Evolutionary conservation across 2,888 invertebrate genomes (phyloP).

Genomic region (Patella ulyssiponensis): DNA sequence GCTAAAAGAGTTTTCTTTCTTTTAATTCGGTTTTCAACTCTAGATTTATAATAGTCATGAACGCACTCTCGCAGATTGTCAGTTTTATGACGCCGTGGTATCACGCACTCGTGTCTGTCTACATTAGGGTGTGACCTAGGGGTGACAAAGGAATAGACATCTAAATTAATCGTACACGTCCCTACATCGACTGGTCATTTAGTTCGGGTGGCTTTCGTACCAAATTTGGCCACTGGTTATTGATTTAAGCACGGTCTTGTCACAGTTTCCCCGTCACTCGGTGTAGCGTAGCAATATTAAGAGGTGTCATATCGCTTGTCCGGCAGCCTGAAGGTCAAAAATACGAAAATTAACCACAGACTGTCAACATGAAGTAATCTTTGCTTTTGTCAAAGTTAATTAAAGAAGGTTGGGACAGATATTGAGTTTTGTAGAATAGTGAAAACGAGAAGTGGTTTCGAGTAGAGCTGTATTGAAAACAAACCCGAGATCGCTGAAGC

Average conservation of each 20-base stretch:
- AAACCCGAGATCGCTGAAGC: too few relatives aligned
- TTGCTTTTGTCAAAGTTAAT: not conserved
- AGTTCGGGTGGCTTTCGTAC: not conserved
- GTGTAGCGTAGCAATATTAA: constrained; percentile 14
- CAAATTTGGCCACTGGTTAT: not conserved
- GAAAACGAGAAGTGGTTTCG: too few relatives aligned
- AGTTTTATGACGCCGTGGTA: too few relatives aligned
- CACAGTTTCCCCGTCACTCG: not conserved
- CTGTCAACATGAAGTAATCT: not conserved
- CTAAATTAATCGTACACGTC: not conserved
- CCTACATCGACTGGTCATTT: not conserved
- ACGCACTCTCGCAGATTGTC: too few relatives aligned
- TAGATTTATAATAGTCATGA: too few relatives aligned
- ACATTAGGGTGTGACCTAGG: not conserved
- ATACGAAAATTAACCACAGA: constrained; percentile 16
- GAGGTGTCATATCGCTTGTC: constrained; percentile 11
- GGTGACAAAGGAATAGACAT: not conserved
- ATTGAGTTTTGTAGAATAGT: too few relatives aligned
- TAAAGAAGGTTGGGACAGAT: not conserved
- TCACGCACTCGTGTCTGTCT: not conserved
- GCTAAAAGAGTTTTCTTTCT: not conserved
- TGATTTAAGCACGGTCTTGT: not conserved
- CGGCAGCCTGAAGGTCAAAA: constrained; percentile 9
- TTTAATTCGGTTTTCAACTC: not conserved
- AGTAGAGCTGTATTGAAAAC: too few relatives aligned